Conservation (phyloP, 2,797 vertebrate genomes). For the Brachymystax lenok region DNA sequence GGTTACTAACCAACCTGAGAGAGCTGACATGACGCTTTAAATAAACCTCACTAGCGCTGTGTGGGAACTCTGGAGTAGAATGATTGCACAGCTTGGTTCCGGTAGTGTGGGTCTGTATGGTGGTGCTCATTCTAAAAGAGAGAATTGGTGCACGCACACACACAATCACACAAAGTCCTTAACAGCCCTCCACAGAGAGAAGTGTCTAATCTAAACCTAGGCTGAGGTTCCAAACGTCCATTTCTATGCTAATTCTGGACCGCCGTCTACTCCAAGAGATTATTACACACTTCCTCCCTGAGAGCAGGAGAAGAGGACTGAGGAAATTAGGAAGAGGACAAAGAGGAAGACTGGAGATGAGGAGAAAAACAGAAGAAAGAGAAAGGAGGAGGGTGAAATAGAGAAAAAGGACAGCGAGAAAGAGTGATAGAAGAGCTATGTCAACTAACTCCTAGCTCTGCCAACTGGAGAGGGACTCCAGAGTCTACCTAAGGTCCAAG, state of each 20-base stretch:
- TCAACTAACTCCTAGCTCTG: constrained; percentile 46
- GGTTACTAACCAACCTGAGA: not conserved
- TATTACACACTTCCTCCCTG: constrained; percentile 54
- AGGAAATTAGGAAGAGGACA: not conserved
- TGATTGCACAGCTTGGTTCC: not conserved
- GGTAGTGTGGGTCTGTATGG: not conserved
- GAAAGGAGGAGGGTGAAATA: not conserved
- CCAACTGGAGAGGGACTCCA: constrained; percentile 70
- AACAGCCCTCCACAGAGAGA: constrained; percentile 57
- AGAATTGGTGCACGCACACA: constrained; percentile 23
- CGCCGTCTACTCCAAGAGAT: constrained; percentile 67
- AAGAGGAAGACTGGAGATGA: constrained; percentile 23
- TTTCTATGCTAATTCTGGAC: constrained; percentile 77
- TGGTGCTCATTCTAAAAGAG: not conserved
- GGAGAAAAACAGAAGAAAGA: constrained; percentile 35
- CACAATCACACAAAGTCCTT: not conserved
- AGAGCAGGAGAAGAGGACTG: constrained; percentile 21
- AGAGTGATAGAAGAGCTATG: constrained; percentile 35
- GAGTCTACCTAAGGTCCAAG: constrained; percentile 52
- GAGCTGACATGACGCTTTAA: not conserved
- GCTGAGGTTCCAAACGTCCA: constrained; percentile 74
- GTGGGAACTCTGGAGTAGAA: not conserved
- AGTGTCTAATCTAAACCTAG: constrained; percentile 71
- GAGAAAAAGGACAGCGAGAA: constrained; percentile 47
- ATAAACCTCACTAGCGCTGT: not conserved